Evolutionary conservation across 2,797 vertebrate genomes (phyloP), one percentile per base, ranked within the genome.

Genomic region (Pachyuromys duprasi): DNA sequence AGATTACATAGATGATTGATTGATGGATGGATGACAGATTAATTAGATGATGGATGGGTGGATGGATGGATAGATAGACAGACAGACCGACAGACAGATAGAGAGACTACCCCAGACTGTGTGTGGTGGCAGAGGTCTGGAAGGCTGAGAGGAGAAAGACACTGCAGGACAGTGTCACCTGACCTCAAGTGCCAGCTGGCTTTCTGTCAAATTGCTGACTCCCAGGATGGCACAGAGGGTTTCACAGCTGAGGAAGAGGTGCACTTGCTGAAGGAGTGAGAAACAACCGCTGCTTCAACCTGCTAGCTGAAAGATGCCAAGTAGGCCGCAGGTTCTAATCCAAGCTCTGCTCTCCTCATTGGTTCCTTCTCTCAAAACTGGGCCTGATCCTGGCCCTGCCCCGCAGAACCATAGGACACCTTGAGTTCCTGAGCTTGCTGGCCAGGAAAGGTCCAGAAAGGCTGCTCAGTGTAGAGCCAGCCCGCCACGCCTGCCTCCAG

Each of bases 141-240:
- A 39, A 72, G 45, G 22, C 22, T 65, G 42, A 28, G 60, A 55
- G 39, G 42, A 74, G 31, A 49, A 72, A n/a, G 36, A 8, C 8
- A 0, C 18, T 28, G 2, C 0, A 65, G 39, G 72, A 42, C 45
- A 63, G 33, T 1, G 26, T 49, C 36, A n/a, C 8, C 42, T 33
- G 6, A 33, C 28, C 75, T 60, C 1, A 3, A 42, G 78, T 49
- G 33, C 49, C 18, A 22, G 3, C 12, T 0, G 20, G 14, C 3
- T 33, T 9, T 76, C 13, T 18, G 55, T 24, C 0, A 0, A 3
- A 12, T 0, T 49, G 28, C 78, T 62, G n/a, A 36, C 57, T 70
- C 14, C 2, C n/a, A 2, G 28, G 42, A 63, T 20, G 26, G 74
- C 39, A 3, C 3, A 24, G 49, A 5, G 36, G 0, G 57, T 17